phyloP scores from a whole-genome alignment of 2,888 invertebrate genomes.

The Lamellibrachia columna region DNA sequence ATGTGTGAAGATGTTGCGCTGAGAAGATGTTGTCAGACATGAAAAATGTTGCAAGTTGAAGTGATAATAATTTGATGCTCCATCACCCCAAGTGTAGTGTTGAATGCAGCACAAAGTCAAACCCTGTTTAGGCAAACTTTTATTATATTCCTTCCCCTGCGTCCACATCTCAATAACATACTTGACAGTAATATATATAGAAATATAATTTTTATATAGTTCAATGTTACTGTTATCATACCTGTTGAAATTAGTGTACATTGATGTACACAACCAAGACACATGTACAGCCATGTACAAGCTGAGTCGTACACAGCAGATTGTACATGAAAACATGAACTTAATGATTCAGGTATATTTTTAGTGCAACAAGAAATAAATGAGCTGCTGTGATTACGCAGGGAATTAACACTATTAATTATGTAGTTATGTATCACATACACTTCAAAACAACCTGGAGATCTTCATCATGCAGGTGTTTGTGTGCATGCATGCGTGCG shows the following conservation, averaged over 20 bases:
- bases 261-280: neutral
- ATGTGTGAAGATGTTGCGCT: too few relatives aligned
- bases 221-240: neutral
- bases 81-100: too few relatives aligned
- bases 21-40: too few relatives aligned
- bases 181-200: neutral
- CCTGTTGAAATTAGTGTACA: neutral
- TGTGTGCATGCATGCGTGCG: too few relatives aligned
- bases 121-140: neutral
- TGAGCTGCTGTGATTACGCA: too few relatives aligned
- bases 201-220: neutral
- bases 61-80: too few relatives aligned
- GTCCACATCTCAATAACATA: neutral
- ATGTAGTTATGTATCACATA: neutral
- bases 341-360: neutral
- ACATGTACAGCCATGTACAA: neutral
- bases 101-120: neutral
- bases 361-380: neutral
- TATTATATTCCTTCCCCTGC: neutral
- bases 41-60: too few relatives aligned
- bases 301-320: neutral
- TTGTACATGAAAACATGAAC: neutral
- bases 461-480: neutral
- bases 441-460: neutral
- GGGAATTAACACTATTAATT: neutral